Percentiles rank a stretch among this genome's conserved stretches.
Evolutionary conservation across 2,113 vertebrate species (phyloP).

Genomic region (Rhombomys opimus): DNA sequence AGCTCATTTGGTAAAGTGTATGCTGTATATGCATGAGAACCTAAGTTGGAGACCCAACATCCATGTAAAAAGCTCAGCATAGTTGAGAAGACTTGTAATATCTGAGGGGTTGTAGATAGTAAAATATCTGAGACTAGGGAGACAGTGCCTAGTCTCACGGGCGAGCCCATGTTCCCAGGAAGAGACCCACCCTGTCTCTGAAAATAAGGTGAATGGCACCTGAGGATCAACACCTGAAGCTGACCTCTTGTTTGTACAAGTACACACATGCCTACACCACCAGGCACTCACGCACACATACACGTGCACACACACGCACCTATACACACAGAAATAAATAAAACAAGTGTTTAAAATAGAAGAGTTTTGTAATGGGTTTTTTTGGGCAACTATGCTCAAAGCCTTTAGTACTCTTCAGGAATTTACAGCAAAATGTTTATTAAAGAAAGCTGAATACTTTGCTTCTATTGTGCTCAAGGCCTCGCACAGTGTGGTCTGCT

Average conservation of each 20-base stretch:
- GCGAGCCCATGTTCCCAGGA: not conserved
- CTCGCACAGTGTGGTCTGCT: not conserved
- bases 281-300: not conserved
- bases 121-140: not conserved
- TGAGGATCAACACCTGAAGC: not conserved
- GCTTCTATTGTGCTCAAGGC: not conserved
- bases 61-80: not conserved
- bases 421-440: not conserved
- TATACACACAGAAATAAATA: not conserved
- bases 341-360: not conserved
- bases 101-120: not conserved
- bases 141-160: not conserved
- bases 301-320: not conserved
- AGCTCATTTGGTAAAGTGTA: not conserved
- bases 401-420: not conserved
- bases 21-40: not conserved
- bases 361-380: not conserved
- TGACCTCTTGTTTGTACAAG: not conserved
- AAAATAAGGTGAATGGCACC: not conserved
- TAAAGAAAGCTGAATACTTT: not conserved
- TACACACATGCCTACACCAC: too few species aligned
- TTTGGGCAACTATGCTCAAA: not conserved
- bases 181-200: not conserved
- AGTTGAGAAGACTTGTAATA: too few species aligned
- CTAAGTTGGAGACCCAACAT: not conserved